Evolutionary conservation across 2,797 vertebrate genomes (phyloP).

Genomic region (Labeo calbasu): DNA sequence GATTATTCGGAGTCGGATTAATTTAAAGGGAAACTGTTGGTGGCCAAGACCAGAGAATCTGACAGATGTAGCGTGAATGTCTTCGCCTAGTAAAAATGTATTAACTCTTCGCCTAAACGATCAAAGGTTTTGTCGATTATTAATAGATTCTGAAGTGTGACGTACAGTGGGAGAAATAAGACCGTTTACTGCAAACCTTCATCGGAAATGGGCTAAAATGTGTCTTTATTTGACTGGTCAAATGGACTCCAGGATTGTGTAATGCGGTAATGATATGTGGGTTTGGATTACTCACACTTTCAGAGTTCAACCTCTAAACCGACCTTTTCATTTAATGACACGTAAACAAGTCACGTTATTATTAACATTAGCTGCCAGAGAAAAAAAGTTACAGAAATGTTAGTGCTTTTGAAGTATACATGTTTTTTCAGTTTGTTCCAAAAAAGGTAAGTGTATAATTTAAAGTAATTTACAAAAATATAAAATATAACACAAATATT

Average conservation of each 20-base stretch:
- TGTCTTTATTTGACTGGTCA: background rate
- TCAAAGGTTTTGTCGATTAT: background rate
- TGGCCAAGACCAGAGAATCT: background rate
- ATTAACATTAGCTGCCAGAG: background rate
- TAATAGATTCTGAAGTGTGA: background rate
- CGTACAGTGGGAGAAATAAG: background rate
- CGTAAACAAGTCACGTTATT: background rate
- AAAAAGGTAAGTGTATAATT: background rate
- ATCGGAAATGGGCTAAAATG: background rate
- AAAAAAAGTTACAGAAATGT: background rate
- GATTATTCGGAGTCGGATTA: background rate
- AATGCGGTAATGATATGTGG: background rate
- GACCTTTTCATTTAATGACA: background rate
- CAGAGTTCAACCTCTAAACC: background rate
- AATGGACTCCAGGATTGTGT: background rate
- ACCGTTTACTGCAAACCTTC: background rate
- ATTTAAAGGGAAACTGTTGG: background rate
- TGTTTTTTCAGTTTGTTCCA: background rate
- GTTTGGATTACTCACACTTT: background rate
- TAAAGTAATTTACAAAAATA: background rate
- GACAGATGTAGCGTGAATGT: background rate
- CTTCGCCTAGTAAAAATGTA: no score
- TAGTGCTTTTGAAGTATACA: background rate
- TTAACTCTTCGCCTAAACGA: background rate
- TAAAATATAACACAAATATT: no score